Percentiles rank a stretch among this genome's conserved stretches.
Conservation (phyloP, 2,113 vertebrate species). For the Hirundichthys speculiger region DNA sequence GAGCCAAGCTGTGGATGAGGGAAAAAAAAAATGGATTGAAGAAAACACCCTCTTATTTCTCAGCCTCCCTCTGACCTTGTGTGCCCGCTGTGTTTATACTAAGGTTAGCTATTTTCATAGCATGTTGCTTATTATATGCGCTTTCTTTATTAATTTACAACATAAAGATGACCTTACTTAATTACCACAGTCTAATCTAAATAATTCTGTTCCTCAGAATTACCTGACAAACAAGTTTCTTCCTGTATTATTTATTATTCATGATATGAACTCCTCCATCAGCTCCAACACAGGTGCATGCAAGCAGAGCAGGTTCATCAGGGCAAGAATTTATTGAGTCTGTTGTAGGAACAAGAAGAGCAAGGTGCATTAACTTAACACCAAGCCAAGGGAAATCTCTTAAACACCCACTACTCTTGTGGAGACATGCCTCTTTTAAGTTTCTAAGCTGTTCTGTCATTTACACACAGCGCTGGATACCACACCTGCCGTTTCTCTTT, state of each 20-base stretch:
- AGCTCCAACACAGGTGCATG: slow-evolving; percentile 21
- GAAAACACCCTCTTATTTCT: slow-evolving; percentile 1
- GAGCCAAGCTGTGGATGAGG: slow-evolving; percentile 2
- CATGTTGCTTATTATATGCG: not conserved
- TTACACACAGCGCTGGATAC: slow-evolving; percentile 4
- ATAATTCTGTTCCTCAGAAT: not conserved
- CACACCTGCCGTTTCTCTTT: slow-evolving; percentile 29
- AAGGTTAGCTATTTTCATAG: no score
- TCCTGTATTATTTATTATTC: not conserved
- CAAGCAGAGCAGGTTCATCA: slow-evolving; percentile 44
- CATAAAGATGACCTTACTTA: not conserved
- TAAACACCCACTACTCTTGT: slow-evolving; percentile 18
- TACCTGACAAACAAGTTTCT: not conserved
- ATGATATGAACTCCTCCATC: not conserved
- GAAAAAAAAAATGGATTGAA: not conserved
- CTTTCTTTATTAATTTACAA: not conserved
- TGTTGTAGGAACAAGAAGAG: slow-evolving; percentile 8
- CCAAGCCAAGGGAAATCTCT: not conserved
- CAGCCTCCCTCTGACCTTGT: slow-evolving; percentile 30
- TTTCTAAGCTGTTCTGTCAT: slow-evolving; percentile 28
- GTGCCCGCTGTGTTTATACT: slow-evolving; percentile 25
- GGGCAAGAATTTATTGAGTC: slow-evolving; percentile 15
- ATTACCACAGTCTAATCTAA: not conserved
- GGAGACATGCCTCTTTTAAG: slow-evolving; percentile 18
- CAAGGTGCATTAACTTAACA: slow-evolving; percentile 20